phyloP scores from a whole-genome alignment of 2,113 vertebrate species.

The Antigone vipio region DNA sequence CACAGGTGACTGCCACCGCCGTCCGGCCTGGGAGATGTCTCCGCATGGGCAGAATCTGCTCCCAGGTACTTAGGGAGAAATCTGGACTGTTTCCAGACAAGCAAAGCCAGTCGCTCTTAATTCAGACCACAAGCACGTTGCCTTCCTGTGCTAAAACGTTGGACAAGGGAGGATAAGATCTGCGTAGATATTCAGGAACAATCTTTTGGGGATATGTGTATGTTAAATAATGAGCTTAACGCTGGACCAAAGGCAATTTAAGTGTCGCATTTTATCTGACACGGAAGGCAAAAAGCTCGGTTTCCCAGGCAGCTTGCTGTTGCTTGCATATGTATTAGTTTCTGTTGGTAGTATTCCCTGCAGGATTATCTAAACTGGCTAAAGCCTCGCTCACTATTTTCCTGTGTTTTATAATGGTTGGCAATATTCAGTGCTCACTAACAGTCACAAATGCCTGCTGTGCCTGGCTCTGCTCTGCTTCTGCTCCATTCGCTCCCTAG shows the following conservation, averaged over 20 bases:
- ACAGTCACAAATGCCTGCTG: background rate
- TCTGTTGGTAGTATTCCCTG: background rate
- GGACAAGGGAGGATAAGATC: background rate
- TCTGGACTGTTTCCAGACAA: background rate
- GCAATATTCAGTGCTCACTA: background rate
- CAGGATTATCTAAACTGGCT: background rate
- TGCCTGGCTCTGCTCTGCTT: background rate
- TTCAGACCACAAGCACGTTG: background rate
- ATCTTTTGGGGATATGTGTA: background rate
- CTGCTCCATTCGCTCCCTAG: background rate
- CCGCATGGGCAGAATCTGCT: background rate
- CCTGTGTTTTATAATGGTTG: background rate
- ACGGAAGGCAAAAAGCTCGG: background rate
- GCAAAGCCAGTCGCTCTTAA: background rate
- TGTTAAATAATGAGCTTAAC: background rate
- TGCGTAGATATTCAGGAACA: background rate
- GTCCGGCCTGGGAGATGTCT: background rate
- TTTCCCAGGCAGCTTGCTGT: background rate
- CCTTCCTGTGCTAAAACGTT: background rate
- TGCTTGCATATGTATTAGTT: slow-evolving; percentile 33
- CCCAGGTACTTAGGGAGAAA: background rate
- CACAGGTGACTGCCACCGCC: background rate
- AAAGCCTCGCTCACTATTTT: background rate
- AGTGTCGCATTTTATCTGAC: background rate
- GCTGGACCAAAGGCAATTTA: background rate